Evolutionary conservation across 2,113 vertebrate genomes (phyloP), one percentile per base, ranked within the genome.

Genomic region (Rattus rattus): DNA sequence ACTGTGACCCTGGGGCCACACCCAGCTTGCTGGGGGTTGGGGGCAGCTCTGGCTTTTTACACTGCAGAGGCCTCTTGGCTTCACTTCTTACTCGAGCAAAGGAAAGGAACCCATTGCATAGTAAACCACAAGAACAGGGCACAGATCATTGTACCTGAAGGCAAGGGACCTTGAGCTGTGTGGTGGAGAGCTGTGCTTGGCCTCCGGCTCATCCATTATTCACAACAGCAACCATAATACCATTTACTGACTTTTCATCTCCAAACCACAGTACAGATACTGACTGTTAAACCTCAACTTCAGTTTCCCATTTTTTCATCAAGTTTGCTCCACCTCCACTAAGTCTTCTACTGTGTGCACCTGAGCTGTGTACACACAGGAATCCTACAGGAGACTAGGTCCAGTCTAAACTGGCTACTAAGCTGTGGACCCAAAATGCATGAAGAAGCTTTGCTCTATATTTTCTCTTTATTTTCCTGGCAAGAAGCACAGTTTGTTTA

Each of bases 241-340:
- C 94, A 81, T 93, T 93, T 39, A 20, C 1, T 7, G 61, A 77
- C 76, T 91, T 85, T 83, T 89, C 83, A 72, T 96, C 96, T 92
- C 93, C 79, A 76, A 83, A 86, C 92, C 92, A 63, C 95, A 72
- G 54, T 69, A 39, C 80, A n/a, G 52, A 84, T 33, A 59, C 24
- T 30, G 19, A 26, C 63, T 84, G 94, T 91, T 92, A 85, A 85
- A 92, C 61, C 69, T 39, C 81, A 77, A 70, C 86, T 30, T 76
- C 69, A 80, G 56, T 49, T 65, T 88, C 70, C 52, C 65, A 1
- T 30, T 30, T 17, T 56, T 76, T 36, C 36, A 26, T 63, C 26
- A 10, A 49, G 72, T 52, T 75, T 63, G 30, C 30, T 89, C 52
- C 39, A 0, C 91, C 47, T 52, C n/a, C 0, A 20, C 73, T 5